phyloP scores from a whole-genome alignment of 2,888 invertebrate genomes.

The Sturmia bella region DNA sequence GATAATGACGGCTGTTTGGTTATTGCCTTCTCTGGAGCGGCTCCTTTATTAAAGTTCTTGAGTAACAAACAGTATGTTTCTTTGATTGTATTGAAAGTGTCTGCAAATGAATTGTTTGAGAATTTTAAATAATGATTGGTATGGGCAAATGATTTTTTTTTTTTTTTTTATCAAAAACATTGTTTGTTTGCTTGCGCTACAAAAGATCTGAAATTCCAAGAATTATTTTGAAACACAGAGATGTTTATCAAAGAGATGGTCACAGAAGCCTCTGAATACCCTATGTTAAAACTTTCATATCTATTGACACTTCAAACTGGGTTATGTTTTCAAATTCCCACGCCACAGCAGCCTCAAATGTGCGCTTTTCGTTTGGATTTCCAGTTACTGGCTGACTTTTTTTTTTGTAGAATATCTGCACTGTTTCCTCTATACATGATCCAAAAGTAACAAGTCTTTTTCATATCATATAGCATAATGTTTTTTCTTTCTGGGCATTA shows the following conservation, averaged over 20 bases:
- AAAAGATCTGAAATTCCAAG: slow-evolving; percentile 64
- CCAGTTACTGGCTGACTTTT: no score
- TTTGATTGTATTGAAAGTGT: slow-evolving; percentile 55
- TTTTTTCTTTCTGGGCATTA: slow-evolving; percentile 1
- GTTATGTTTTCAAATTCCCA: no score
- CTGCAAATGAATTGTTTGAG: slow-evolving; percentile 72
- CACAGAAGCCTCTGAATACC: slow-evolving; percentile 31
- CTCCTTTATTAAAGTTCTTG: slow-evolving; percentile 45
- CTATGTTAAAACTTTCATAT: slow-evolving; percentile 13
- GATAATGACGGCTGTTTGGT: slow-evolving; percentile 35
- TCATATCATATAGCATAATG: slow-evolving; percentile 9
- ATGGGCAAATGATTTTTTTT: slow-evolving; percentile 69
- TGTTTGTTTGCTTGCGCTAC: slow-evolving; percentile 59
- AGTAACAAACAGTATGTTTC: slow-evolving; percentile 4
- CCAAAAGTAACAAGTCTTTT: slow-evolving; percentile 13
- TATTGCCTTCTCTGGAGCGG: slow-evolving; percentile 55
- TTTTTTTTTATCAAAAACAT: slow-evolving; percentile 61
- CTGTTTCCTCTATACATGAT: neutral
- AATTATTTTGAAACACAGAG: slow-evolving; percentile 52
- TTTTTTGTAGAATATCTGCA: no score
- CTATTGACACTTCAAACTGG: no score
- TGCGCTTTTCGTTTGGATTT: no score
- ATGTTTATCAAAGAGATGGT: slow-evolving; percentile 5
- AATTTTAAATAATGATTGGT: slow-evolving; percentile 72
- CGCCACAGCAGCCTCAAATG: no score